Conservation (phyloP, 2,113 vertebrate species). For the Scomber japonicus region DNA sequence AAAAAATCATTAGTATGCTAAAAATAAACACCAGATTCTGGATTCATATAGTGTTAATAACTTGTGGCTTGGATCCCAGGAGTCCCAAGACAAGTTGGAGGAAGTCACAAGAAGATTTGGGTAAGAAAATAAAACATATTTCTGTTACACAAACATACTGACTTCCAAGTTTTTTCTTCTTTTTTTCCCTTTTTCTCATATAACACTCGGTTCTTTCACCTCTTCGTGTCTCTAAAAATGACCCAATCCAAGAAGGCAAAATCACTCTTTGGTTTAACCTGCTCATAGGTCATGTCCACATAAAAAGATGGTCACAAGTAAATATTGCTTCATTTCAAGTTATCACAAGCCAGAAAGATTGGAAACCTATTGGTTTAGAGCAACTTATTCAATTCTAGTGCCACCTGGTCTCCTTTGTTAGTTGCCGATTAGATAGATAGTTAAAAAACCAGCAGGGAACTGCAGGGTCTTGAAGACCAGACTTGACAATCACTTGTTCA, state of each 20-base stretch:
- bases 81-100: too few species aligned
- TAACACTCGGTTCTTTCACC: neutral
- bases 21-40: neutral
- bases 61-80: neutral
- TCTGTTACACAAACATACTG: neutral
- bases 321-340: too few species aligned
- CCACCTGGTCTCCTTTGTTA: too few species aligned
- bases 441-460: neutral
- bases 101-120: neutral
- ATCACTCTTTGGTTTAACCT: neutral
- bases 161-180: neutral
- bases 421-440: too few species aligned
- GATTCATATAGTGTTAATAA: neutral
- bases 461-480: neutral
- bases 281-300: neutral
- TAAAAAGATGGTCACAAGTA: neutral
- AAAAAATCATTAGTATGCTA: constrained; percentile 25
- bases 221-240: neutral
- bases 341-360: neutral
- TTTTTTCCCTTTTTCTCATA: neutral
- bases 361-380: neutral
- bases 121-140: neutral
- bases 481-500: neutral
- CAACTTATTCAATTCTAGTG: too few species aligned
- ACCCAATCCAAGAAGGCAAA: neutral